Evolutionary conservation across 2,113 vertebrate genomes (phyloP).

Genomic region (Periophthalmus modestus): DNA sequence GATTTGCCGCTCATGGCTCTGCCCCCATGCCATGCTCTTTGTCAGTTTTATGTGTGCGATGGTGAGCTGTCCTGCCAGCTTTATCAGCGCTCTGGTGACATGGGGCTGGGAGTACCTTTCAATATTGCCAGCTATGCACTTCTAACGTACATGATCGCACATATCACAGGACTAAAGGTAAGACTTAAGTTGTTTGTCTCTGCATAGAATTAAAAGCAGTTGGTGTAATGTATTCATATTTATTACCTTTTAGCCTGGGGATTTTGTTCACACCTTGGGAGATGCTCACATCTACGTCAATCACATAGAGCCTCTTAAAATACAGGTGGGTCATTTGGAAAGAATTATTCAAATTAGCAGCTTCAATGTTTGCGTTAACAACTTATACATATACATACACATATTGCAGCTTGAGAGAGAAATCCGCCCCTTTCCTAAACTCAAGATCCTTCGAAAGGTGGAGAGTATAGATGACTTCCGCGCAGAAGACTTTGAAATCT

Average conservation of each 20-base stretch:
- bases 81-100: conserved; percentile 95
- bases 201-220: not conserved
- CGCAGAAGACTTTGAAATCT: conserved; percentile 90
- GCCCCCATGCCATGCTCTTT: conserved; percentile 93
- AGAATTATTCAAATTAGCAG: fast-evolving
- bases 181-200: fast-evolving
- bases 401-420: conserved; percentile 88
- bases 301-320: conserved; percentile 89
- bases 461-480: conserved; percentile 86
- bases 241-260: conserved; percentile 80
- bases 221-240: not conserved
- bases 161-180: conserved; percentile 92
- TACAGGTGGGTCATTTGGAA: conserved; percentile 78
- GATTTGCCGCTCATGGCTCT: conserved; percentile 92
- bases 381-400: not conserved
- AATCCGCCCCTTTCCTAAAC: conserved; percentile 89
- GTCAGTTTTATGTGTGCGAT: conserved; percentile 92
- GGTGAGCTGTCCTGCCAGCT: conserved; percentile 95
- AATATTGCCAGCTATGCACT: conserved; percentile 97
- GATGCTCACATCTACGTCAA: conserved; percentile 95
- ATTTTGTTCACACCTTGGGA: conserved; percentile 94
- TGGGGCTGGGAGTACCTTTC: conserved; percentile 97
- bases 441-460: conserved; percentile 87
- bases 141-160: conserved; percentile 96
- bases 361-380: not conserved